Evolutionary conservation across 2,113 vertebrate genomes (phyloP).

Genomic region (Oreochromis niloticus): DNA sequence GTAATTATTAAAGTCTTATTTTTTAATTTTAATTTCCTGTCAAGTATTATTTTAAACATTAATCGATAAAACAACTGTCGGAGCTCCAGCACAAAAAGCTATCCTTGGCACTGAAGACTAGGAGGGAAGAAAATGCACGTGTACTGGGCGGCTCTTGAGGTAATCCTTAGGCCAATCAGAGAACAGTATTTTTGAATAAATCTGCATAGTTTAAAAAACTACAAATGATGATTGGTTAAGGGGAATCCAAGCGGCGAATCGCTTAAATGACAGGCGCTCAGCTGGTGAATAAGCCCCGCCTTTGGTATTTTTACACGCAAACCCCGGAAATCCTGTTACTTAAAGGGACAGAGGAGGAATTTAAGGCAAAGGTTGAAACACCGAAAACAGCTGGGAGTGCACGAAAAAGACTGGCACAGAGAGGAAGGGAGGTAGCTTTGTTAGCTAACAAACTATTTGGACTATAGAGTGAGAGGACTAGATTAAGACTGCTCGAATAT

Average conservation of each 20-base stretch:
- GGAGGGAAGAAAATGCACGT: constrained; percentile 71
- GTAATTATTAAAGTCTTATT: background rate
- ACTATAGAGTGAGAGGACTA: constrained; percentile 2
- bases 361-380: constrained; percentile 56
- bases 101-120: background rate
- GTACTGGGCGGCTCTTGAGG: constrained; percentile 62
- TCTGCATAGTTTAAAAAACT: constrained; percentile 26
- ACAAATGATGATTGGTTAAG: constrained; percentile 31
- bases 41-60: background rate
- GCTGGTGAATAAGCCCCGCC: constrained; percentile 64
- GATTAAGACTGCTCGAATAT: background rate
- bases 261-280: constrained; percentile 67
- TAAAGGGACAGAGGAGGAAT: constrained; percentile 68
- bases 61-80: background rate
- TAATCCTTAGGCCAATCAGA: constrained; percentile 42
- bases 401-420: constrained; percentile 10
- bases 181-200: constrained; percentile 20
- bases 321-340: constrained; percentile 71
- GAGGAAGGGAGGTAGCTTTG: constrained; percentile 42
- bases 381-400: constrained; percentile 64
- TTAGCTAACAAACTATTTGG: constrained; percentile 23
- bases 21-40: background rate
- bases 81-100: background rate
- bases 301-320: background rate
- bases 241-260: constrained; percentile 43